Evolutionary conservation across 2,888 invertebrate genomes (phyloP).

Genomic region (Zaprionus lineosus): DNA sequence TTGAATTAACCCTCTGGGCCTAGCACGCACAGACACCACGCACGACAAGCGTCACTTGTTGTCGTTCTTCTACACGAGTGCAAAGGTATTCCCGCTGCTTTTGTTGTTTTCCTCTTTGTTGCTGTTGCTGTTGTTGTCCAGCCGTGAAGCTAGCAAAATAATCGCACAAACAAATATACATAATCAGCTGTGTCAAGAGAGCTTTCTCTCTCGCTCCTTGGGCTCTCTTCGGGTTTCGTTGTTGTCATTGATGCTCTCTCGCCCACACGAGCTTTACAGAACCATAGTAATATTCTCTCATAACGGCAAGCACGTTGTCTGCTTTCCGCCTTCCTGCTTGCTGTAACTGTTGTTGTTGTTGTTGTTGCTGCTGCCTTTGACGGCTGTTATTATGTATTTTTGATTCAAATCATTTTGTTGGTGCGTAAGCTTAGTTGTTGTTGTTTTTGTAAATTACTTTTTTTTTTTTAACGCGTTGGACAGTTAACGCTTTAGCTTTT

Average conservation of each 20-base stretch:
- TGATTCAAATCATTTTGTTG: background rate
- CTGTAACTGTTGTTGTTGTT: conserved; percentile 24
- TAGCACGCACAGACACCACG: too few species aligned
- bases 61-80: conserved; percentile 24
- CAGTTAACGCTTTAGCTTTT: conserved; percentile 47
- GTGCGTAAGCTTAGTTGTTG: conserved; percentile 13
- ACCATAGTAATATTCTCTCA: background rate
- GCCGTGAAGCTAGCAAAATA: conserved; percentile 9
- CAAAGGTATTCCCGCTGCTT: too few species aligned
- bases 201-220: conserved; percentile 15
- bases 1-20: conserved; percentile 33
- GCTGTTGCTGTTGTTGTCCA: conserved; percentile 1
- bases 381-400: conserved; percentile 41
- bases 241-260: too few species aligned
- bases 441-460: conserved; percentile 36
- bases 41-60: conserved; percentile 56
- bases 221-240: too few species aligned
- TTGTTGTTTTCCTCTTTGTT: too few species aligned
- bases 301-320: conserved; percentile 32
- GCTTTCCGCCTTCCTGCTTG: conserved; percentile 29
- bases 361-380: conserved; percentile 18
- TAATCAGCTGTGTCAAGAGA: conserved; percentile 50
- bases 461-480: conserved; percentile 61
- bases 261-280: conserved; percentile 15
- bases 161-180: conserved; percentile 1